Evolutionary conservation across 2,797 vertebrate species (phyloP).

Genomic region (Pogoniulus pusillus): DNA sequence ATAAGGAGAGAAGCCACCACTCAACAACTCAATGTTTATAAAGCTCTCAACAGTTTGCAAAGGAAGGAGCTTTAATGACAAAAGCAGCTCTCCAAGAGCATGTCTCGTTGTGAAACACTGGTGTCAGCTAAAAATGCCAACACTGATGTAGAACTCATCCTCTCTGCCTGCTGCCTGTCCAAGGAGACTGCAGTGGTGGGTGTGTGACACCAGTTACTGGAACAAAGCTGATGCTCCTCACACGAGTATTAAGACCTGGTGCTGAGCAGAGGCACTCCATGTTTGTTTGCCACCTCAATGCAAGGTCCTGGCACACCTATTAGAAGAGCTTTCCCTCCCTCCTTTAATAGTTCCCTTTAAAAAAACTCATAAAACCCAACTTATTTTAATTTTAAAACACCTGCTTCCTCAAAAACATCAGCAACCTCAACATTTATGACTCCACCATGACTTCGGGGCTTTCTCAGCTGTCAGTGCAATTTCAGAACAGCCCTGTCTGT

Average conservation of each 20-base stretch:
- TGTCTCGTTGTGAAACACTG: background rate
- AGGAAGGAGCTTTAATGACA: background rate
- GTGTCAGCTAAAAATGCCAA: background rate
- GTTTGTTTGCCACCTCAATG: background rate
- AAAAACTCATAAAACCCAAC: too few species aligned
- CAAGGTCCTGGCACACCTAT: background rate
- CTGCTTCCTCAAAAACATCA: background rate
- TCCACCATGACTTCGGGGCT: background rate
- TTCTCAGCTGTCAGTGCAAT: background rate
- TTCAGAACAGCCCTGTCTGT: background rate
- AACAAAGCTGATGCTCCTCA: background rate
- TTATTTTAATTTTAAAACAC: background rate
- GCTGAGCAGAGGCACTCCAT: background rate
- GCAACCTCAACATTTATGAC: background rate
- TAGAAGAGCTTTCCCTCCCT: fast-evolving
- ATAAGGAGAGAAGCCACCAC: background rate
- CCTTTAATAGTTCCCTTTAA: background rate
- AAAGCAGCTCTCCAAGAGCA: background rate
- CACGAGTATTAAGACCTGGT: fast-evolving
- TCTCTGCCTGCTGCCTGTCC: background rate
- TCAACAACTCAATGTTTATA: fast-evolving
- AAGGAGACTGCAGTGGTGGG: fast-evolving
- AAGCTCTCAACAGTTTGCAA: background rate
- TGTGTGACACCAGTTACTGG: fast-evolving
- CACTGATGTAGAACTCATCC: fast-evolving